Base-by-base conservation (phyloP, 2,113 vertebrate genomes). In the Datnioides undecimradiatus region DNA sequence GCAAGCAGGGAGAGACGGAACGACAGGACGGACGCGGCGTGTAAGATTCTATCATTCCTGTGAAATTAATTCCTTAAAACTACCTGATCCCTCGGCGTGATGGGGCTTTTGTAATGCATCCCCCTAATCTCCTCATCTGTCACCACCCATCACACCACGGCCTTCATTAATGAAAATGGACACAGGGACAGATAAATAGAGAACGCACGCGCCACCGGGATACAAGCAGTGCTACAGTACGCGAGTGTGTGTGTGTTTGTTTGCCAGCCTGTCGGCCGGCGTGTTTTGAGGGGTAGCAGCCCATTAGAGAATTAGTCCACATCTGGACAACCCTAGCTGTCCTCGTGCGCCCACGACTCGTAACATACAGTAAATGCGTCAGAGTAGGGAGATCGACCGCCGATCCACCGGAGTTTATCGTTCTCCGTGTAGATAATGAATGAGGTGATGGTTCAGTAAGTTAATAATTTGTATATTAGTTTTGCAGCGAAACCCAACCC, bases 291-390 rank as follows among this genome's bases (percentile, higher is more conserved):
- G 33, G 63, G 73, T 79, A 27, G 62, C 83, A 84, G 43, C 79
- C 75, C 81, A 91, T 92, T 88, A 91, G 83, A 62, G 86, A 90
- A 92, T 92, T 86, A 79, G 82, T 88, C 38, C 86, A 87, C 91
- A 93, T 88, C 92, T 92, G 89, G 89, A 85, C 70, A 27, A 46
- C 57, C 52, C 52, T 43, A n/a, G 58, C 64, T 71, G 66, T 57
- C 52, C 62, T 78, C 52, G 19, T 64, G 58, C 41, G 21, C 57
- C 73, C 60, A 73, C 63, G 54, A 19, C 68, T 66, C 41, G 0
- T 33, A 48, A 63, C 54, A 17, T 45, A 38, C 64, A 67, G 64
- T 51, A 36, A 73, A 51, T 29, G 41, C 60, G 73, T 87, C 21
- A 76, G 55, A 63, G 82, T 48, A 68, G 7, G 46, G 29, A 82